These are phyloP conservation scores for Willisornis vidua DNA, from an alignment of 2,113 vertebrate genomes.

Conservation along the genomic window DNA sequence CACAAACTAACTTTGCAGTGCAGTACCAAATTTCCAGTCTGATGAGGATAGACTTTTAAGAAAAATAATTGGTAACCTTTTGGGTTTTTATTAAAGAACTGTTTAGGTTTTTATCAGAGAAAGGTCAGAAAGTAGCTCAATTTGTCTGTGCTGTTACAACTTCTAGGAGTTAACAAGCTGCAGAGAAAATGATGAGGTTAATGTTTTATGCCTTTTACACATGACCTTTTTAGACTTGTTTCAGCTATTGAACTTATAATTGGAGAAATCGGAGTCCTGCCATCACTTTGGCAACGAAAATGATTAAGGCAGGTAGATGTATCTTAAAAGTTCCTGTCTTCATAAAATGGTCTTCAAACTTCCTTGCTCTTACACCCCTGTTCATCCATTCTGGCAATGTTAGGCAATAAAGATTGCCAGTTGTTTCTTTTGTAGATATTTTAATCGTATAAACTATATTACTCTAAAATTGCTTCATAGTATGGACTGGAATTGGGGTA, in stretches of 20 bases:
- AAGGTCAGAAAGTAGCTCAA: neutral
- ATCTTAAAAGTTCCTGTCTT: neutral
- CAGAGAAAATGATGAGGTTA: neutral
- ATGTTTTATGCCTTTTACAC: slow-evolving; percentile 10
- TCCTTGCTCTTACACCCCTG: neutral
- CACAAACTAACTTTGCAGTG: neutral
- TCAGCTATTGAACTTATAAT: slow-evolving; percentile 15
- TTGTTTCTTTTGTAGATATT: neutral
- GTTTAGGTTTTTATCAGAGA: neutral
- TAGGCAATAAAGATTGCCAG: neutral
- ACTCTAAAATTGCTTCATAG: neutral
- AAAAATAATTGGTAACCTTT: slow-evolving; percentile 34
- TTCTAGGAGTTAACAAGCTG: neutral
- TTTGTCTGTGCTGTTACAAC: slow-evolving; percentile 2
- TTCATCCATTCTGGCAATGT: neutral
- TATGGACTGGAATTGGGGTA: neutral
- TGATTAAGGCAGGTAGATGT: neutral
- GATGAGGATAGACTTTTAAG: neutral
- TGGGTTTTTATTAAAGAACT: neutral
- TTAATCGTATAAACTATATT: neutral
- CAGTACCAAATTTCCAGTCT: neutral
- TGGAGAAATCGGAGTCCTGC: neutral
- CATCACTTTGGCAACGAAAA: neutral
- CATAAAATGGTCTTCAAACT: neutral
- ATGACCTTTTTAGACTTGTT: slow-evolving; percentile 20